Evolutionary conservation across 35 echinoderm and acorn worm genomes (phyloP), one percentile per base, ranked within the genome.

Genomic region (Acanthaster planci): DNA sequence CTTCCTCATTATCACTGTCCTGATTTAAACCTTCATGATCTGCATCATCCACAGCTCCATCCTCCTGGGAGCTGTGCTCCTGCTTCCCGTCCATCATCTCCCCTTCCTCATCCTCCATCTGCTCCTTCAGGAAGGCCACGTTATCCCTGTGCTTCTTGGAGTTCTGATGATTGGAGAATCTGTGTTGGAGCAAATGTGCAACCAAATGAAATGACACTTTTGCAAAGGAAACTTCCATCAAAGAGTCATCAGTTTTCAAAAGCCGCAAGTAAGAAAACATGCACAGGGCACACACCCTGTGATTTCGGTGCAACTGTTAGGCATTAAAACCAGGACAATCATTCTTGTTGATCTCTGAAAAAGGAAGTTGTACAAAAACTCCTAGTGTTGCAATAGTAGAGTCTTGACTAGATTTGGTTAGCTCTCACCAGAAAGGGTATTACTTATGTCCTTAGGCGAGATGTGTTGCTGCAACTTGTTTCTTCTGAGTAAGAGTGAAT

Each of bases 91-190:
- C 56, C 60, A n/a, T 52, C 38, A 85, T 51, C 47, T 76, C 81
- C 23, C 79, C 76, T 67, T 97, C 95, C 77, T 97, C 94, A 53
- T 84, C 82, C 42, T 83, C 84, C 57, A 98, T 78, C 59, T 93
- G 87, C 38, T 93, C 87, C 80, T 84, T 93, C 21, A 98, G 80
- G 36, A 77, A 39, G 10, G 85, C 85, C 51, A 93, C 89, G 67
- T 94, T 98, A 47, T 98, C 91, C 85, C 86, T 93, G 37, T 98
- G 95, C 38, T 93, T 98, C 85, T 93, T 98, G 1, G 95, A 98
- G 1, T 93, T 93, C 78, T 93, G 91, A 82, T 98, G 95, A 77
- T 98, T 98, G 26, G 80, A 39, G 79, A 93, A 98, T n/a, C 95
- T 98, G 78, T 38, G 54, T 47, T 6, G 42, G 12, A 47, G 42